A percentile compares a stretch with the other conserved stretches of the same genome.
Conservation (phyloP, 2,797 vertebrate species). For the Paratrypauchen microcephalus region DNA sequence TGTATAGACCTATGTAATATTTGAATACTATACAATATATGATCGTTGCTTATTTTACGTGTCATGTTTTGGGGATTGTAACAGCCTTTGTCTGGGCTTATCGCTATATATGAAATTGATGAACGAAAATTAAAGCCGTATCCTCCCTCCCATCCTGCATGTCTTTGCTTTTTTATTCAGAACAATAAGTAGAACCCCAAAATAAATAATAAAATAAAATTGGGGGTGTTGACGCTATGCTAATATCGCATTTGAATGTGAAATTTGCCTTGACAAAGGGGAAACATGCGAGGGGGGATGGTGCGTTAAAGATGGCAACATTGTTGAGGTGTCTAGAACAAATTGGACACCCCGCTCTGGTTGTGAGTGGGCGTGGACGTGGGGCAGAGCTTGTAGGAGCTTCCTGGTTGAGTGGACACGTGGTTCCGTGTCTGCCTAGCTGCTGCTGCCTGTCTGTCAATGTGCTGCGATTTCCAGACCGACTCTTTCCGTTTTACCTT, state of each 20-base stretch:
- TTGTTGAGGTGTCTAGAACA: constrained; percentile 10
- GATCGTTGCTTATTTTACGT: constrained; percentile 54
- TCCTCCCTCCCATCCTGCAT: not conserved
- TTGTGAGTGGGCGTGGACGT: constrained; percentile 66
- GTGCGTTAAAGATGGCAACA: constrained; percentile 23
- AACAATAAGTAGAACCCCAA: constrained; percentile 26
- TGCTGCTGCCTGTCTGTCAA: constrained; percentile 53
- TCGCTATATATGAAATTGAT: constrained; percentile 30
- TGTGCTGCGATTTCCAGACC: constrained; percentile 51
- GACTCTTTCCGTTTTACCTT: constrained; percentile 26
- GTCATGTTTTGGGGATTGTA: constrained; percentile 47
- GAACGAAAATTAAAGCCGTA: constrained; percentile 57
- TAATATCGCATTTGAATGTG: constrained; percentile 63
- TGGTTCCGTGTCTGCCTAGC: constrained; percentile 75
- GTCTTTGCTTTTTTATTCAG: not conserved
- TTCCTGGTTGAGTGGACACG: constrained; percentile 78
- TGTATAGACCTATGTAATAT: constrained; percentile 61
- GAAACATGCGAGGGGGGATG: constrained; percentile 44
- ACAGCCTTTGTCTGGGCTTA: constrained; percentile 53
- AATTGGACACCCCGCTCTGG: constrained; percentile 54
- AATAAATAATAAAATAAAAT: no score
- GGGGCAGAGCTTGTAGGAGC: constrained; percentile 28
- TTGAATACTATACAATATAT: constrained; percentile 53
- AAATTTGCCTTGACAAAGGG: constrained; percentile 63
- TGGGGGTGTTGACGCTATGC: constrained; percentile 63